Conservation (phyloP, 2,797 vertebrate genomes). For the Dryobates pubescens region DNA sequence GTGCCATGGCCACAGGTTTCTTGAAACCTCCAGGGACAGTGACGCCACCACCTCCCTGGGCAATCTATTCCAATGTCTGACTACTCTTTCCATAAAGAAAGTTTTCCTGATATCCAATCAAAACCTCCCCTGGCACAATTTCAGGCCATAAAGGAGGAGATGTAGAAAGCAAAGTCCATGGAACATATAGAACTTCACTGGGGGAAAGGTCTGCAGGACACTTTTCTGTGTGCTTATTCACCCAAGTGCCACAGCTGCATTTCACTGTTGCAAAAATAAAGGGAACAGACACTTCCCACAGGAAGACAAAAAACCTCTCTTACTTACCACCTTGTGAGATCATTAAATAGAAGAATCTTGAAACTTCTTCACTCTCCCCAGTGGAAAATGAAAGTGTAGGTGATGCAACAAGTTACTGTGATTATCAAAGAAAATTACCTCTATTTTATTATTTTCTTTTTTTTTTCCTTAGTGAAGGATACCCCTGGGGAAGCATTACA, state of each 20-base stretch:
- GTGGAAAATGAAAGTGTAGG: not conserved
- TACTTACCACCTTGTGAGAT: not conserved
- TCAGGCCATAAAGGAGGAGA: not conserved
- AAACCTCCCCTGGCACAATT: no score
- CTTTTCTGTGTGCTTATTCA: not conserved
- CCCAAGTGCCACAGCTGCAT: not conserved
- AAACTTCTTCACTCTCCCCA: not conserved
- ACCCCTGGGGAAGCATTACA: not conserved
- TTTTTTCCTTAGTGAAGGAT: not conserved
- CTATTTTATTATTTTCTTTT: rapidly evolving
- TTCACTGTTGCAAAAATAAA: not conserved
- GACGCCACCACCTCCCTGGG: no score
- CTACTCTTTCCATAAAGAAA: no score
- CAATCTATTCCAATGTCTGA: no score
- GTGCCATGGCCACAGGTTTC: no score
- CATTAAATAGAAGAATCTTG: not conserved
- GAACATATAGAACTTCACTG: not conserved
- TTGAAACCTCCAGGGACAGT: no score
- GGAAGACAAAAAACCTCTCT: not conserved
- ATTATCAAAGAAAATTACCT: not conserved
- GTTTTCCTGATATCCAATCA: no score
- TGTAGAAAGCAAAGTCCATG: not conserved
- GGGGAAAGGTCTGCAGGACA: not conserved
- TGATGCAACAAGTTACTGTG: not conserved
- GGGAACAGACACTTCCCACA: constrained; percentile 5